Evolutionary conservation across 2,797 vertebrate genomes (phyloP).

Genomic region (Lithobates sylvaticus): DNA sequence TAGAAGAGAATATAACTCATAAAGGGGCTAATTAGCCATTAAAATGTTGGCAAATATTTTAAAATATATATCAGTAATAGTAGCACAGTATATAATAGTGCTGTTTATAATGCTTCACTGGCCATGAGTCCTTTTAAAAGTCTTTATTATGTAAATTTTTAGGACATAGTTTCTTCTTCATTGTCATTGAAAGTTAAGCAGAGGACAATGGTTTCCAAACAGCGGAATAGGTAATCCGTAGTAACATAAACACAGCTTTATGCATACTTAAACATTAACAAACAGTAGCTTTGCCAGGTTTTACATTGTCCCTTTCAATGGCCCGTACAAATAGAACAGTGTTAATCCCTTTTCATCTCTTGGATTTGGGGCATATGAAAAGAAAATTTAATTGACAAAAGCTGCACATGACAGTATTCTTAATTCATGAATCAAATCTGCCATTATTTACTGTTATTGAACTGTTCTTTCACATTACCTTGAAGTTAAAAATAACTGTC

Average conservation of each 20-base stretch:
- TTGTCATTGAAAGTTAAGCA: constrained; percentile 59
- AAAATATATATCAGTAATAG: no score
- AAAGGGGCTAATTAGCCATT: no score
- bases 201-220: constrained; percentile 62
- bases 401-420: constrained; percentile 40
- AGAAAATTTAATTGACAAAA: constrained; percentile 45
- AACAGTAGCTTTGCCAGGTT: constrained; percentile 54
- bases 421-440: constrained; percentile 57
- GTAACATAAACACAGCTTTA: constrained; percentile 61
- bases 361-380: constrained; percentile 57
- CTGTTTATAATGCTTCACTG: constrained; percentile 17
- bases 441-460: constrained; percentile 47
- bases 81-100: no score
- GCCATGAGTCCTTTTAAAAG: constrained; percentile 49
- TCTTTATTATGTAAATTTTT: constrained; percentile 11
- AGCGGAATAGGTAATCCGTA: constrained; percentile 55
- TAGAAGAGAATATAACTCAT: no score
- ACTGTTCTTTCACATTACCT: constrained; percentile 39
- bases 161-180: background rate
- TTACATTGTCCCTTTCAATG: constrained; percentile 60
- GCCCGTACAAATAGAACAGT: constrained; percentile 43
- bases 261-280: constrained; percentile 59
- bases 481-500: constrained; percentile 21
- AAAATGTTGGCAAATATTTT: no score
- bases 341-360: constrained; percentile 59